Base-by-base conservation (phyloP, 1,140 invertebrate genomes). In the Calliopsis andreniformis region DNA sequence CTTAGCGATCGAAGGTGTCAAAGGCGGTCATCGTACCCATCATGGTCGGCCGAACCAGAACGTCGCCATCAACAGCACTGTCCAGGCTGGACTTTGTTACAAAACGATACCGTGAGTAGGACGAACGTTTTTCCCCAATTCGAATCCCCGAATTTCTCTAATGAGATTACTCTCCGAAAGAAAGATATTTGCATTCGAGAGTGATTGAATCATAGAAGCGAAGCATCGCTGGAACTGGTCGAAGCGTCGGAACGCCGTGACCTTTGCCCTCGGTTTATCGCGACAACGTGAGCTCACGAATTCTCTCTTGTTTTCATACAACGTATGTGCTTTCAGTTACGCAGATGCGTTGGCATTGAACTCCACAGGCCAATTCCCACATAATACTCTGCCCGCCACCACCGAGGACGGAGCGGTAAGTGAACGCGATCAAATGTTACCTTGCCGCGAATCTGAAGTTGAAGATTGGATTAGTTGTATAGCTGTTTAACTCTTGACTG, bases 31-130 rank as follows among this genome's bases (percentile, higher is more conserved):
- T 35, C 76, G 83, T 43, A 7, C 39, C 18, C 77, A 70, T 2
- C 32, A 56, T 28, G 30, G 47, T 23, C 10, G 76, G 23, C 10
- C 62, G 12, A 59, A 45, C 39, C 71, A 67, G 25, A 39, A 42
- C 0, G 10, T 16, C 7, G 47, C 47, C 12, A 20, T n/a, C 16
- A 83, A 79, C 23, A 68, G 45, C 47, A 70, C 85, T 1, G 79
- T 76, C 12, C 85, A 87, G 69, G 86, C 83, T 73, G 88, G 88
- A 35, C 85, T 88, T 39, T 92, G 91, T 75, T 88, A 89, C 64
- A 91, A 89, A 69, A 87, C 85, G 62, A 81, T 91, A 53, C 87
- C 87, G 91, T 92, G 78, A 91, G 90, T 88, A 77, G 49, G 4
- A 10, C 35, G 10, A 10, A 3, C 3, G 35, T 10, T 10, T 39